phyloP scores from a whole-genome alignment of 2,113 vertebrate genomes.

The Pelecanus crispus region DNA sequence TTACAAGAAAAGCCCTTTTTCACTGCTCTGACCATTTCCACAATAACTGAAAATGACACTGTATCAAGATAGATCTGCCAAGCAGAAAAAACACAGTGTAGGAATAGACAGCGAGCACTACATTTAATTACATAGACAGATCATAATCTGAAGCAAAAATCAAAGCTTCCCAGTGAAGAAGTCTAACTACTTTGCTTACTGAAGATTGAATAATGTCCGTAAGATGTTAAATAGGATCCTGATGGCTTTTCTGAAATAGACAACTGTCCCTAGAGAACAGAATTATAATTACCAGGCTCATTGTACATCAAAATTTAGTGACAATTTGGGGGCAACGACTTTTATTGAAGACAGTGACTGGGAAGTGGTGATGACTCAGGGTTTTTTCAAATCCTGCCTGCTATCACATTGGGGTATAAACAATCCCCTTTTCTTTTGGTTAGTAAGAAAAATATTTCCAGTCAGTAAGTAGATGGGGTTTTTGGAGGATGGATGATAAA shows the following conservation, averaged over 20 bases:
- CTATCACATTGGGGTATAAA: not conserved
- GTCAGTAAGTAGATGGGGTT: not conserved
- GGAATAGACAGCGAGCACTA: not conserved
- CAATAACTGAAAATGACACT: not conserved
- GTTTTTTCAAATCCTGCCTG: not conserved
- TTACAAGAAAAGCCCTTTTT: not conserved
- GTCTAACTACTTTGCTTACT: not conserved
- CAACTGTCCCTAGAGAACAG: not conserved
- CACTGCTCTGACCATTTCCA: not conserved
- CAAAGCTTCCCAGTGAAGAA: not conserved
- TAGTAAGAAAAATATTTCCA: not conserved
- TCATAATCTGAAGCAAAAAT: conserved; percentile 8
- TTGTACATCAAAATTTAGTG: not conserved
- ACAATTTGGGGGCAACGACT: not conserved
- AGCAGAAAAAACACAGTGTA: not conserved
- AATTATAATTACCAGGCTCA: not conserved
- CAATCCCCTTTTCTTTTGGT: not conserved
- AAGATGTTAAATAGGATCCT: not conserved
- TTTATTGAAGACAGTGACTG: not conserved
- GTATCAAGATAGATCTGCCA: not conserved
- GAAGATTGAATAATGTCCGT: not conserved
- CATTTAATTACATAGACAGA: not conserved
- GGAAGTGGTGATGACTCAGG: not conserved
- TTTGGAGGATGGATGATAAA: not conserved
- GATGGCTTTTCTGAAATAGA: not conserved